A percentile compares a stretch with the other conserved stretches of the same genome.
Conservation (phyloP, 2,797 vertebrate genomes). For the Semotilus atromaculatus region DNA sequence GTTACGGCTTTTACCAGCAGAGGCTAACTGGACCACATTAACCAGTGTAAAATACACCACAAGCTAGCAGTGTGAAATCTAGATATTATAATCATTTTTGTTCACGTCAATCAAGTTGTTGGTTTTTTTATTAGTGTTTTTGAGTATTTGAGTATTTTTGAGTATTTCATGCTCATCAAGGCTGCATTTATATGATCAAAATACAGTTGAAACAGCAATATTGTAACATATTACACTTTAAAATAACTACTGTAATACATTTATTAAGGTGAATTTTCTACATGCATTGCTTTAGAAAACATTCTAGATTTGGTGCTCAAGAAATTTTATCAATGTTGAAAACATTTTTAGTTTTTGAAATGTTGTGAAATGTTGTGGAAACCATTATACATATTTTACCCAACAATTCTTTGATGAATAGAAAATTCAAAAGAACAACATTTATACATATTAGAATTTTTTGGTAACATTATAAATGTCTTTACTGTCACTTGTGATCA, state of each 20-base stretch:
- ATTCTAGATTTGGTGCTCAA: neutral
- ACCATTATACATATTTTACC: neutral
- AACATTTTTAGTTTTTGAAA: neutral
- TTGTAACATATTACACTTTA: neutral
- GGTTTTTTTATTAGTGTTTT: neutral
- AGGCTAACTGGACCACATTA: constrained; percentile 14
- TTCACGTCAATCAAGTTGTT: neutral
- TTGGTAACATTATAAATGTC: neutral
- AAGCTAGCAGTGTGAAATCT: neutral
- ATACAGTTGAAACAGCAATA: neutral
- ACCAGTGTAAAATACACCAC: neutral
- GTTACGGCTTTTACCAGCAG: neutral
- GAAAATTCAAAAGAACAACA: neutral
- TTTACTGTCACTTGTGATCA: neutral
- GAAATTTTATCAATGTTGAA: neutral
- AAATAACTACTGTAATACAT: neutral
- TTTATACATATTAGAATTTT: no score
- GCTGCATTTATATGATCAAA: neutral
- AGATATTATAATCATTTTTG: neutral
- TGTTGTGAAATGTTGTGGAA: neutral
- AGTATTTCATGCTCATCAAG: neutral
- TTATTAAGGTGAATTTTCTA: neutral
- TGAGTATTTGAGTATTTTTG: neutral
- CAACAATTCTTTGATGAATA: neutral
- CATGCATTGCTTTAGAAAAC: neutral